Evolutionary conservation across 2,797 vertebrate genomes (phyloP).

Genomic region (Miichthys miiuy): DNA sequence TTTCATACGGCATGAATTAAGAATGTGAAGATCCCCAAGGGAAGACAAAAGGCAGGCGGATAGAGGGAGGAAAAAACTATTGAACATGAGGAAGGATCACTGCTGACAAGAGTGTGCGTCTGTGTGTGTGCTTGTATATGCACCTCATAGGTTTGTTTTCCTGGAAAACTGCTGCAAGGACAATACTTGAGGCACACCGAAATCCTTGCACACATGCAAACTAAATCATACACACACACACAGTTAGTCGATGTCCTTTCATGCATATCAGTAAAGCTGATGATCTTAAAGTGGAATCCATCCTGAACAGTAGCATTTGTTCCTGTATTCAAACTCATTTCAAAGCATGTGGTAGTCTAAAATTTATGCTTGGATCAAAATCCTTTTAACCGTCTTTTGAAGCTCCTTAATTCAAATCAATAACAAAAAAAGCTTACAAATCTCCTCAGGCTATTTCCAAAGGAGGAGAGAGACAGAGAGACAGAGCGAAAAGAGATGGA

Average conservation of each 20-base stretch:
- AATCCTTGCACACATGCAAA: conserved; percentile 36
- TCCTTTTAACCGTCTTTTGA: conserved; percentile 66
- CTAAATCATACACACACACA: conserved; percentile 29
- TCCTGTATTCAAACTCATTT: conserved; percentile 55
- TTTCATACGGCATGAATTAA: conserved; percentile 71
- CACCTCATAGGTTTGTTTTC: conserved; percentile 25
- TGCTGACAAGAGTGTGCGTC: conserved; percentile 11
- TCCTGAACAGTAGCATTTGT: conserved; percentile 56
- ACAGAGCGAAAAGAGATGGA: background rate
- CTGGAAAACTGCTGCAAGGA: conserved; percentile 40
- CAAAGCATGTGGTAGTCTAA: conserved; percentile 44
- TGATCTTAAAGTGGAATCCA: conserved; percentile 74
- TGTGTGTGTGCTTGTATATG: conserved; percentile 15
- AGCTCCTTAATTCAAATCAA: conserved; percentile 68
- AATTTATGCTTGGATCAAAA: conserved; percentile 66
- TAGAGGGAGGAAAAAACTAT: conserved; percentile 29
- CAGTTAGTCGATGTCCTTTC: conserved; percentile 59
- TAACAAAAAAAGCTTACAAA: conserved; percentile 26
- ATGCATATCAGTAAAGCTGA: conserved; percentile 72
- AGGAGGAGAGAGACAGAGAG: background rate
- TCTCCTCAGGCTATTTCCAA: conserved; percentile 25
- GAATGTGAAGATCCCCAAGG: conserved; percentile 48
- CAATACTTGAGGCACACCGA: conserved; percentile 22
- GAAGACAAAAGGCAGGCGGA: conserved; percentile 33
- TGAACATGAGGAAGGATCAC: conserved; percentile 27